Evolutionary conservation across 2,797 vertebrate genomes (phyloP), one percentile per base, ranked within the genome.

Genomic region (Muscicapa comitata): DNA sequence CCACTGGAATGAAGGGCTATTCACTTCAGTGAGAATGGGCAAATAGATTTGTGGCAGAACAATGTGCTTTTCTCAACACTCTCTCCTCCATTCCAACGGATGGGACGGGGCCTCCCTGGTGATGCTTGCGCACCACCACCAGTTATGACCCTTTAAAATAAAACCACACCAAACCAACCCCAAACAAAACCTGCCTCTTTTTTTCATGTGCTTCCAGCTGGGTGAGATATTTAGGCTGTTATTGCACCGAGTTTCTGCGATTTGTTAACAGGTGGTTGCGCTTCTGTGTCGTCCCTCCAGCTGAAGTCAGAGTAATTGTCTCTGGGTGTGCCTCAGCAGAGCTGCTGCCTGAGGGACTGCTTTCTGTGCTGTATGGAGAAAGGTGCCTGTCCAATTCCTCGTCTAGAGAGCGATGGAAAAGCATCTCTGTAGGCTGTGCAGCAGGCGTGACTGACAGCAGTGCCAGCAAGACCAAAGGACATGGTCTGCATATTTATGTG

Each of bases 11-110:
- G 90, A 84, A 85, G 95, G 71, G 43, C 93, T 79, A 95, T 96
- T 97, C 92, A 94, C 76, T 94, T 37, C 90, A 95, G 88, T 91
- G 95, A 80, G 95, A 95, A 96, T 95, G 18, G 40, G 96, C 94
- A 85, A 90, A 82, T 83, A 54, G 93, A 79, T 74, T 31, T 88
- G 93, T 76, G 31, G 89, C 91, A 78, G 94, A 95, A 95, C 87
- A 88, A 96, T 96, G 90, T 66, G 31, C 88, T 96, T 92, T 95
- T 91, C 78, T 91, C 50, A 95, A 84, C 77, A 43, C 51, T 66
- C 62, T 82, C 9, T 2, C 70, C 87, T 81, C 83, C 57, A 72
- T 84, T 91, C 25, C n/a, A 87, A 66, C 12, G 58, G 88, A 58
- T 59, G 51, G 93, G 67, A 81, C 1, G 0, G 63, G 67, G 92